Percentiles rank a stretch among this genome's conserved stretches.
These are phyloP conservation scores for Corvus hawaiiensis DNA, from an alignment of 2,113 vertebrate genomes.

Conservation along the genomic window DNA sequence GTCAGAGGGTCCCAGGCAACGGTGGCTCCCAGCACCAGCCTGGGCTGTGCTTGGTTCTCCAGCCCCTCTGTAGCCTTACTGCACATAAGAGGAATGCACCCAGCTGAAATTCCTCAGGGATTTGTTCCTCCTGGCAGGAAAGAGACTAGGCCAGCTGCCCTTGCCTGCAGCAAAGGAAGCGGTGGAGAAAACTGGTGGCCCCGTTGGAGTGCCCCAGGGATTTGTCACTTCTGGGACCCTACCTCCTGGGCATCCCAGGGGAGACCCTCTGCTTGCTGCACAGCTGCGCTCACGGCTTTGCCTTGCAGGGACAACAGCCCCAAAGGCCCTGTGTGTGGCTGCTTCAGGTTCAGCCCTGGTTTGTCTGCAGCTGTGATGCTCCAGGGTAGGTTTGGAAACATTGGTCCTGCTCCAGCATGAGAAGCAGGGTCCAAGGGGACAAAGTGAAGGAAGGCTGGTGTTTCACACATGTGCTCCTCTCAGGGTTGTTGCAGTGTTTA, in stretches of 20 bases:
- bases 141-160: neutral
- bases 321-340: neutral
- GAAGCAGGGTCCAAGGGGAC: neutral
- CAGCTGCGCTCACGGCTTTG: neutral
- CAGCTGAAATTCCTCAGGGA: slow-evolving; percentile 10
- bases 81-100: neutral
- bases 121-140: slow-evolving; percentile 13
- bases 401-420: accelerated
- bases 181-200: accelerated
- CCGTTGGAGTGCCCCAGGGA: neutral
- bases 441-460: neutral
- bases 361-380: neutral
- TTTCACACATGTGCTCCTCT: neutral
- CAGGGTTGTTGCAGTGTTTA: neutral
- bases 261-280: neutral
- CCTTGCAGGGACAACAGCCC: neutral
- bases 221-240: neutral
- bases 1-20: accelerated
- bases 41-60: neutral
- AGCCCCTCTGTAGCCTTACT: neutral
- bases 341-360: accelerated
- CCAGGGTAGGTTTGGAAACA: neutral
- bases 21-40: neutral
- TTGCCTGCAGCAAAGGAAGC: neutral
- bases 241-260: accelerated